Evolutionary conservation across 30 jellyfish, hydroid and myxozoan species (phyloP), one percentile per base, ranked within the genome.

Genomic region (Chrysaora quinquecirrha): DNA sequence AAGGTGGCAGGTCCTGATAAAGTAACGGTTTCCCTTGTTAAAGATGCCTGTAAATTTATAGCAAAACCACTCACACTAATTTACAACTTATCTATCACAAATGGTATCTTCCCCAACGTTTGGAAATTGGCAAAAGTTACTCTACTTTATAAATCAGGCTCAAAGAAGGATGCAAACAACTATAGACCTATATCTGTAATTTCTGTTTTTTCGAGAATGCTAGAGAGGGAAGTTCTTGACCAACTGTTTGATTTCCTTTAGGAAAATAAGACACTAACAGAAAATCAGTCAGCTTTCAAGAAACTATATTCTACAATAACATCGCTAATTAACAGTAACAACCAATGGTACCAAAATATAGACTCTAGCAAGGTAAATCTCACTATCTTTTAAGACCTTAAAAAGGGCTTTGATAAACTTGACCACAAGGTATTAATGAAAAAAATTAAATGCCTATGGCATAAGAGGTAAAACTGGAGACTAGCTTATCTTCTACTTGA

Each of bases 41-140:
- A n/a, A n/a, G n/a, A n/a, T n/a, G n/a, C n/a, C n/a, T n/a, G n/a
- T n/a, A n/a, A n/a, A n/a, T n/a, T n/a, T n/a, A n/a, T n/a, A n/a
- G n/a, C n/a, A n/a, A n/a, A n/a, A n/a, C n/a, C n/a, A n/a, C n/a
- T n/a, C n/a, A n/a, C n/a, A n/a, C n/a, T n/a, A n/a, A n/a, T n/a
- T n/a, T n/a, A n/a, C n/a, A n/a, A n/a, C n/a, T n/a, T n/a, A n/a
- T n/a, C n/a, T n/a, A n/a, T n/a, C 35, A 22, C 46, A 63, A 68
- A 34, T 68, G 88, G 80, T 46, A 28, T 62, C 33, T 64, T 77
- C 50, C 80, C 88, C 33, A 80, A 77, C 24, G 60, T 77, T 60
- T 77, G 88, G 70, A 77, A 77, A 77, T 30, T 31, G 19, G 80
- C 80, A 46, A 77, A 28, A 31, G 79, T 75, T 69, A 52, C 76